Conservation (phyloP, 1,140 invertebrate genomes). For the Papilio polytes region DNA sequence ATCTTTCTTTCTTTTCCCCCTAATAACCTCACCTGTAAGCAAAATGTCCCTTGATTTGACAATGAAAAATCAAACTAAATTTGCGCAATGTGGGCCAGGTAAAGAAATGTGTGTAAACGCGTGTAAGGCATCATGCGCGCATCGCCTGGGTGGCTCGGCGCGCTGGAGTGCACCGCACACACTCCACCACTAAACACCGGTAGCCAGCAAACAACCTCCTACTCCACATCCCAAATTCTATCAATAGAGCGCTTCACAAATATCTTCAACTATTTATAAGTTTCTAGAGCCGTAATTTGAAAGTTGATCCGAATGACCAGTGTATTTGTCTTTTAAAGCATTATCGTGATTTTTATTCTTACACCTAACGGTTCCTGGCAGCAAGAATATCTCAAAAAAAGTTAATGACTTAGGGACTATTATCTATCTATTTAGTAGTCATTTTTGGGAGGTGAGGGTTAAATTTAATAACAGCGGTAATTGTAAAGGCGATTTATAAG, state of each 20-base stretch:
- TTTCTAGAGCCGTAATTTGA: constrained; percentile 37
- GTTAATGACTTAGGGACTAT: not conserved
- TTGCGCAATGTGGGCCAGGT: constrained; percentile 57
- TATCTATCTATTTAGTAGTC: not conserved
- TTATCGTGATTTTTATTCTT: not conserved
- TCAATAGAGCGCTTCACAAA: constrained; percentile 50
- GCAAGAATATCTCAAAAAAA: not conserved
- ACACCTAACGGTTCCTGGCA: constrained; percentile 6
- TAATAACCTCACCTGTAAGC: not conserved
- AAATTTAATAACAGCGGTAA: not conserved
- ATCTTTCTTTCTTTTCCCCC: not conserved
- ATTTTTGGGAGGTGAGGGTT: not conserved
- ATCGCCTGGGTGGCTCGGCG: constrained; percentile 52
- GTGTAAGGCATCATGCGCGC: constrained; percentile 46
- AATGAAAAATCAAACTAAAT: constrained; percentile 45
- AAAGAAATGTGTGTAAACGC: constrained; percentile 64
- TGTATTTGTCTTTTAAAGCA: constrained; percentile 10
- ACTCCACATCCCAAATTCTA: constrained; percentile 66
- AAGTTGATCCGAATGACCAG: constrained; percentile 34
- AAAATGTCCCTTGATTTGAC: not conserved
- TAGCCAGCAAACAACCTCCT: constrained; percentile 72
- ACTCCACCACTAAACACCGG: constrained; percentile 68
- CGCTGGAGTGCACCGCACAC: constrained; percentile 69
- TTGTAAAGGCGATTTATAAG: too few relatives aligned
- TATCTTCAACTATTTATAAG: constrained; percentile 37